Conservation (phyloP, 2,113 vertebrate species). For the Apteryx owenii region DNA sequence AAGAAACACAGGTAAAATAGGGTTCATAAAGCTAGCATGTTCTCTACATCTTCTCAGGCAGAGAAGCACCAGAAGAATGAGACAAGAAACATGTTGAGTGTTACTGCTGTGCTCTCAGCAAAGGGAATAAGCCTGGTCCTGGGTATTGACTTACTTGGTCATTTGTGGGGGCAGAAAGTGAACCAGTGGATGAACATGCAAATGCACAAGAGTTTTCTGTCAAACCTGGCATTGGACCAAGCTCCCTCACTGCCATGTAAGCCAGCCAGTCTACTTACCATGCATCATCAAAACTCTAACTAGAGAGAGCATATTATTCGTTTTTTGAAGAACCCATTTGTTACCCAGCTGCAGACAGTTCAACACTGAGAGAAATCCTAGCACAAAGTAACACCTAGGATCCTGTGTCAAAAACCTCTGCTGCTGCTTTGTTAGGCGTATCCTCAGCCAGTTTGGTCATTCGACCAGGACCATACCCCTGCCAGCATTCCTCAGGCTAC, state of each 20-base stretch:
- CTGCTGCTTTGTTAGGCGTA: neutral
- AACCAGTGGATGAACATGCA: neutral
- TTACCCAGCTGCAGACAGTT: neutral
- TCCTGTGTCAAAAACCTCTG: neutral
- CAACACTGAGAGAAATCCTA: neutral
- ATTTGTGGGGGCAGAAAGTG: neutral
- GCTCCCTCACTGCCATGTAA: neutral
- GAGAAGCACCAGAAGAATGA: neutral
- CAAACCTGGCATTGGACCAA: neutral
- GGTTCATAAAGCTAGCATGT: neutral
- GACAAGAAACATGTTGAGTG: neutral
- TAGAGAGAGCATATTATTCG: neutral
- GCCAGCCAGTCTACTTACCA: neutral
- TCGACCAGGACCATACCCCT: neutral
- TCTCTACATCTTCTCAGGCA: neutral
- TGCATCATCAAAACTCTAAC: neutral
- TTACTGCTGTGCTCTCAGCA: neutral
- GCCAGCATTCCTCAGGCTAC: neutral
- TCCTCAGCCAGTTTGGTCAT: neutral
- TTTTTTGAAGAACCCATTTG: neutral
- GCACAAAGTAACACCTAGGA: neutral
- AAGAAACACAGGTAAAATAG: neutral
- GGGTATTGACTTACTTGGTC: neutral
- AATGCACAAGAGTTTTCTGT: neutral
- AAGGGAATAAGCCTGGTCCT: conserved; percentile 31